Evolutionary conservation across 2,113 vertebrate species (phyloP), one percentile per base, ranked within the genome.

Genomic region (Stegostoma tigrinum): DNA sequence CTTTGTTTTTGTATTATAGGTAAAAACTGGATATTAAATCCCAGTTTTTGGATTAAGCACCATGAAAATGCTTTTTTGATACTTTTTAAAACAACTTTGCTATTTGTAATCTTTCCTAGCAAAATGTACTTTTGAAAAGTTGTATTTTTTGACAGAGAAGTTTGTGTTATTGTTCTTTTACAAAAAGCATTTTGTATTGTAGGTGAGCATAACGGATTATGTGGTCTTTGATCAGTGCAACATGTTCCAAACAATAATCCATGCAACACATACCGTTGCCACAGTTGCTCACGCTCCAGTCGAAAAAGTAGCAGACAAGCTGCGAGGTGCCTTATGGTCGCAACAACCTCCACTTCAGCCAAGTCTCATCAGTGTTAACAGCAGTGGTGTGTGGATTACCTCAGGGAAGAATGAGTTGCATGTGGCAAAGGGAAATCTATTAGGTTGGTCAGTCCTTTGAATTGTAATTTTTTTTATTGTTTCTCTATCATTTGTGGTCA

Each of bases 161-260:
- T 34, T 91, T 91, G 61, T 34, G 87, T 61, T 24, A 27, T 90
- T 17, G 23, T 48, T 89, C 12, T 27, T 55, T 95, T 78, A 7
- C 23, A 17, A 83, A 95, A 95, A 23, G 38, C 8, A 52, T 61
- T 83, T 95, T 80, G 27, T 94, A 8, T 48, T 48, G n/a, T 23
- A 96, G 99, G 98, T 99, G 96, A 99, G 98, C 97, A 98, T 99
- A 96, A 99, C 99, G 0, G 99, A 99, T 98, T 99, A 99, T 45
- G 99, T 99, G 87, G 98, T 99, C 85, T 99, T 99, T 42, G 99
- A 99, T 96, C 99, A 99, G 97, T 98, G 98, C 96, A 98, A 98
- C 96, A 96, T 99, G 6, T 99, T 99, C 97, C 99, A 99, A 97
- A 99, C 98, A 0, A 97, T 99, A 90, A 98, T 99, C 96, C 98